These are phyloP conservation scores for Myocastor coypus DNA, from an alignment of 2,113 vertebrate species.

Conservation along the genomic window DNA sequence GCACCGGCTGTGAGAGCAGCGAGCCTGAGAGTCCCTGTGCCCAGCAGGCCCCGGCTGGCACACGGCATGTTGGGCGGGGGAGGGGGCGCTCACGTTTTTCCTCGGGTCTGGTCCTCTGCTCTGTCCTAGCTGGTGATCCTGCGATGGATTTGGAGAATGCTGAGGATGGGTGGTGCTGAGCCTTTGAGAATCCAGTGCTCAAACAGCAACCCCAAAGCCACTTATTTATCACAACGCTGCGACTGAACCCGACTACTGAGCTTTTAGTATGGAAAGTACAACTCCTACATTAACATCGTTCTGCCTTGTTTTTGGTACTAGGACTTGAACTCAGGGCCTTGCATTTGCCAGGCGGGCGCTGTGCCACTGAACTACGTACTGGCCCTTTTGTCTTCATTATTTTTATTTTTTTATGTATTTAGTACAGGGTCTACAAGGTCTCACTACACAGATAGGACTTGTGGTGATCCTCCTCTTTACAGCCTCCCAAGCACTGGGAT, in stretches of 20 bases:
- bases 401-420: too few species aligned
- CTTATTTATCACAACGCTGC: background rate
- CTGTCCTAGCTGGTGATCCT: background rate
- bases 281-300: background rate
- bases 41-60: fast-evolving
- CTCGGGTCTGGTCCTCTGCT: background rate
- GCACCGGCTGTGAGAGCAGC: background rate
- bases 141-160: background rate
- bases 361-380: too few species aligned
- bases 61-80: background rate
- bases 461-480: too few species aligned
- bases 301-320: background rate
- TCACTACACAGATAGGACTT: too few species aligned
- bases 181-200: background rate
- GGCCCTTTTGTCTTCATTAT: too few species aligned
- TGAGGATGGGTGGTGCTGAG: background rate
- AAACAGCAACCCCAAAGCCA: background rate
- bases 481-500: too few species aligned
- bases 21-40: background rate
- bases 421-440: too few species aligned
- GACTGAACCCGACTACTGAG: background rate
- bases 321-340: too few species aligned
- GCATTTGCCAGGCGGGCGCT: too few species aligned
- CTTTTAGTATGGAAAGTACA: background rate
- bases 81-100: too few species aligned